phyloP scores from a whole-genome alignment of 2,797 vertebrate species.

The Cirrhinus molitorella region DNA sequence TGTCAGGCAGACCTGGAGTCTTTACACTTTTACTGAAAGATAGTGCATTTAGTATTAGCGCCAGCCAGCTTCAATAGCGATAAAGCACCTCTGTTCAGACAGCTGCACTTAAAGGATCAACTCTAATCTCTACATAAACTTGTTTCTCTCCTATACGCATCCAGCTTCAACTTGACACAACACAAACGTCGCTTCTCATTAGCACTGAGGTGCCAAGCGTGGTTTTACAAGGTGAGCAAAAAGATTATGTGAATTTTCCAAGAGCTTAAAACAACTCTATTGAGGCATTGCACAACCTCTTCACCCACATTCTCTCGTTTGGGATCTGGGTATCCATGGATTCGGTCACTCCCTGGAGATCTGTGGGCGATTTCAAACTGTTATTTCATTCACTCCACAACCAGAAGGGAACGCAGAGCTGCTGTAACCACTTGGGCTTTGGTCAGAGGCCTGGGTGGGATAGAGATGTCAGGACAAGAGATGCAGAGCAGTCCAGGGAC shows the following conservation, averaged over 20 bases:
- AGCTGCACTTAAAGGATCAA: constrained; percentile 55
- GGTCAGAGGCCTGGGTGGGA: constrained; percentile 55
- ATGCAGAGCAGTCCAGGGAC: constrained; percentile 49
- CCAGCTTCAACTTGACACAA: constrained; percentile 36
- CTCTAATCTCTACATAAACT: constrained; percentile 47
- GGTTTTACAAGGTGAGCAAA: constrained; percentile 46
- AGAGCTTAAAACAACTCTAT: constrained; percentile 35
- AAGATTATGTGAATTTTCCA: constrained; percentile 51
- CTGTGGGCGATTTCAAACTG: constrained; percentile 41
- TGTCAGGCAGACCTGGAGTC: constrained; percentile 22
- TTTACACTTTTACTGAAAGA: constrained; percentile 43
- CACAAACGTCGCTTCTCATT: constrained; percentile 43
- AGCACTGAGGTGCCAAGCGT: constrained; percentile 22
- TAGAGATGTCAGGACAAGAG: constrained; percentile 54
- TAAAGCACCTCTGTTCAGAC: constrained; percentile 46
- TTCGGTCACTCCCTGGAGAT: constrained; percentile 18
- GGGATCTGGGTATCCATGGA: constrained; percentile 27
- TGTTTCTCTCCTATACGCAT: constrained; percentile 41
- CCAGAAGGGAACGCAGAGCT: constrained; percentile 21
- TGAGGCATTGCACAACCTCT: constrained; percentile 44
- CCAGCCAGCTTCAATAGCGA: constrained; percentile 43
- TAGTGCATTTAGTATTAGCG: constrained; percentile 13
- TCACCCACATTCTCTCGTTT: constrained; percentile 39
- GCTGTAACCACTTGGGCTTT: constrained; percentile 38
- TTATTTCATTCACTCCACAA: constrained; percentile 44